Evolutionary conservation across 2,113 vertebrate species (phyloP).

Genomic region (Butastur rufipennis): DNA sequence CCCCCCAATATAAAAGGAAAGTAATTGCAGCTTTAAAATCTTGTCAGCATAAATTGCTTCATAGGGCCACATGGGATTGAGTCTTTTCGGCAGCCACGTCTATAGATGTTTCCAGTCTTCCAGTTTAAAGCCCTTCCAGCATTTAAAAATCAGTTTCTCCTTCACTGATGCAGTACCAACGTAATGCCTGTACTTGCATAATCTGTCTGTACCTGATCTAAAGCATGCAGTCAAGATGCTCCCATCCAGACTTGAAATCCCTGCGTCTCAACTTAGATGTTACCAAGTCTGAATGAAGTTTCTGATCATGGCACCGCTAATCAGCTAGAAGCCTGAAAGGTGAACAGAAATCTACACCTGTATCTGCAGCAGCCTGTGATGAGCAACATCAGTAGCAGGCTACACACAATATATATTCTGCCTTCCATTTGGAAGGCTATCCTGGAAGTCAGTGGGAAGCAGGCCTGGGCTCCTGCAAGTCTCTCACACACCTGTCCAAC

Average conservation of each 20-base stretch:
- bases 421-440: neutral
- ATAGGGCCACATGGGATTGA: neutral
- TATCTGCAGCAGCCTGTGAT: neutral
- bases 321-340: neutral
- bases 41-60: neutral
- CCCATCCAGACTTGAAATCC: neutral
- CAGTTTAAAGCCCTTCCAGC: neutral
- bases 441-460: neutral
- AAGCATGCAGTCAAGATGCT: neutral
- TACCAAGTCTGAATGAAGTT: neutral
- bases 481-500: neutral
- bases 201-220: neutral
- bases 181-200: neutral
- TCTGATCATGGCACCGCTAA: neutral
- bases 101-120: neutral
- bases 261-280: neutral
- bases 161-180: neutral
- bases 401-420: neutral
- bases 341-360: neutral
- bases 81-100: neutral
- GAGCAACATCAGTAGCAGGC: neutral
- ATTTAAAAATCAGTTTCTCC: neutral
- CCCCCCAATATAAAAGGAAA: neutral
- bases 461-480: neutral
- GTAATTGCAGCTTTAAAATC: neutral